Percentiles rank a stretch among this genome's conserved stretches.
Evolutionary conservation across 2,797 vertebrate genomes (phyloP).

Genomic region (Saguinus oedipus): DNA sequence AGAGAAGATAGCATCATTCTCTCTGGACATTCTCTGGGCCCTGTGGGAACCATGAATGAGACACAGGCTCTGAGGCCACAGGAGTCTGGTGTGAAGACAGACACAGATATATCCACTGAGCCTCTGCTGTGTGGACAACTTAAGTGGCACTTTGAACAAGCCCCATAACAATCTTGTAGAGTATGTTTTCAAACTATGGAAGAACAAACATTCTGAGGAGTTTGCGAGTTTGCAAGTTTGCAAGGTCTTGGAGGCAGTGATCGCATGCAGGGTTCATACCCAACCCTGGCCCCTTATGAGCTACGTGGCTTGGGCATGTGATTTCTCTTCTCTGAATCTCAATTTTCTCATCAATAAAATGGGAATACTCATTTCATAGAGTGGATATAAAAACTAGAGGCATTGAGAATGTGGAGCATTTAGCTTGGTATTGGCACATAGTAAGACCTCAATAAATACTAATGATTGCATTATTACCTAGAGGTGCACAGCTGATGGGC

Average conservation of each 20-base stretch:
- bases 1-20: not conserved
- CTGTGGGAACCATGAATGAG: not conserved
- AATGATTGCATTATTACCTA: accelerated
- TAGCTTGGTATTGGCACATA: not conserved
- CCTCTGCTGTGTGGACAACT: not conserved
- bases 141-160: not conserved
- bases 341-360: not conserved
- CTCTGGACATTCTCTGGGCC: not conserved
- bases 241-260: not conserved
- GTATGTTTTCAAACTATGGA: not conserved
- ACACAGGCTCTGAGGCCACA: not conserved
- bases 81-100: not conserved
- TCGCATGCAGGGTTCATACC: not conserved
- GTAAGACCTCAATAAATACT: too few relatives aligned
- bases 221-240: not conserved
- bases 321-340: not conserved
- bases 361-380: not conserved
- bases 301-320: not conserved
- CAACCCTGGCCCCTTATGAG: not conserved
- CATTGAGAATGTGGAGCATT: not conserved
- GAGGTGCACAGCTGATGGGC: accelerated
- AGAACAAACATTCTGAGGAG: not conserved
- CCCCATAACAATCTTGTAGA: not conserved
- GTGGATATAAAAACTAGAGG: too few relatives aligned
- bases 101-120: not conserved